Conservation (phyloP, 2,113 vertebrate genomes). For the Brachionichthys hirsutus region DNA sequence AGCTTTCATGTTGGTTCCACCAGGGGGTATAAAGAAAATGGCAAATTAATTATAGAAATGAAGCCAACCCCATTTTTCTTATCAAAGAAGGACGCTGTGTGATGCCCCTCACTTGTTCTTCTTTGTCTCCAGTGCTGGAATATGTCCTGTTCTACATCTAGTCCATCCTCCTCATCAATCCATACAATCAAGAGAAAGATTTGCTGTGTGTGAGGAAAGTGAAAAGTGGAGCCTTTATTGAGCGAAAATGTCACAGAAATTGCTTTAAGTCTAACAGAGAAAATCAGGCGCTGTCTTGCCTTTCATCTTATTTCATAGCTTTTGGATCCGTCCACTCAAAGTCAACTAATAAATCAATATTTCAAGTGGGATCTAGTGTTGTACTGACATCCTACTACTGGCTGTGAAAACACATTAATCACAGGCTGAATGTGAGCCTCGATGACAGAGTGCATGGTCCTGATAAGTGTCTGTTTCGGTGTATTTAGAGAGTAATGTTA, state of each 20-base stretch:
- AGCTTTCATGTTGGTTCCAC: conserved; percentile 78
- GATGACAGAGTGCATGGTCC: conserved; percentile 27
- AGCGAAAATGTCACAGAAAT: conserved; percentile 56
- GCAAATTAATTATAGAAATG: conserved; percentile 77
- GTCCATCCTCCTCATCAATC: conserved; percentile 53
- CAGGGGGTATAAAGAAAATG: conserved; percentile 70
- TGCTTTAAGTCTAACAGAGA: conserved; percentile 22
- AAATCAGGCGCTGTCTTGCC: conserved; percentile 33
- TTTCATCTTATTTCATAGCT: conserved; percentile 54
- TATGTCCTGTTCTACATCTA: conserved; percentile 42
- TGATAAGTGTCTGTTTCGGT: conserved; percentile 38
- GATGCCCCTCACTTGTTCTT: conserved; percentile 38
- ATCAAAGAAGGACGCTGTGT: conserved; percentile 69
- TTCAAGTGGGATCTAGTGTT: conserved; percentile 49
- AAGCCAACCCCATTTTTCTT: conserved; percentile 69
- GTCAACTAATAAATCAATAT: conserved; percentile 62
- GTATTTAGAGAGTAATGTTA: conserved; percentile 44
- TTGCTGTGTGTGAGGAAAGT: conserved; percentile 44
- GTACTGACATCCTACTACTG: conserved; percentile 49
- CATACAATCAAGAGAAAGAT: conserved; percentile 55
- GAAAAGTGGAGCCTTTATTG: conserved; percentile 53
- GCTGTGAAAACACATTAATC: conserved; percentile 46
- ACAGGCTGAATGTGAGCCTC: conserved; percentile 25
- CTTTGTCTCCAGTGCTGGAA: conserved; percentile 33
- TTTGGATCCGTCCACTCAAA: conserved; percentile 53